Conservation (phyloP, 2,888 invertebrate genomes). For the Dicycla oo region DNA sequence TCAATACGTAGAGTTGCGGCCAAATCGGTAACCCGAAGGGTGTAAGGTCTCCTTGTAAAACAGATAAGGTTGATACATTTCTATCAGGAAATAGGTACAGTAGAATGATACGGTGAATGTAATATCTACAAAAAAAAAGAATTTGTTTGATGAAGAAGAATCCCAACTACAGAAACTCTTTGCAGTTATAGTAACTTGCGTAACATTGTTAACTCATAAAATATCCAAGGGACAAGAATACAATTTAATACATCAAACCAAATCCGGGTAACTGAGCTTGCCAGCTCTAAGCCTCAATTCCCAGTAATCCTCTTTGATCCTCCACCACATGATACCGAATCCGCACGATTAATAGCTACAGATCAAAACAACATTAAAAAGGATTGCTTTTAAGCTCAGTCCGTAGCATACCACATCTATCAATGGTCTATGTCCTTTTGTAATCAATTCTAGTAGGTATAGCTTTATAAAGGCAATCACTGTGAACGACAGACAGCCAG, state of each 20-base stretch:
- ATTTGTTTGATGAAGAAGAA: slow-evolving; percentile 16
- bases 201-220: slow-evolving; percentile 8
- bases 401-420: slow-evolving; percentile 38
- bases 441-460: slow-evolving; percentile 35
- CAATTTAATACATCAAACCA: neutral
- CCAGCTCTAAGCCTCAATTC: slow-evolving; percentile 25
- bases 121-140: neutral
- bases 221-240: slow-evolving; percentile 14
- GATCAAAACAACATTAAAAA: slow-evolving; percentile 57
- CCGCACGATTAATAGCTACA: slow-evolving; percentile 62
- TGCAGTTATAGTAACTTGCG: neutral
- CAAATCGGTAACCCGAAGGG: no score
- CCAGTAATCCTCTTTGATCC: slow-evolving; percentile 62
- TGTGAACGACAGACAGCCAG: slow-evolving; percentile 43
- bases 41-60: no score
- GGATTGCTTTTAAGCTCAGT: slow-evolving; percentile 38
- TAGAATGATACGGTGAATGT: slow-evolving; percentile 1
- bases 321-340: slow-evolving; percentile 61
- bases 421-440: slow-evolving; percentile 39
- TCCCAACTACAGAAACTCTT: neutral
- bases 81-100: neutral
- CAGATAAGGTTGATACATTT: slow-evolving; percentile 9
- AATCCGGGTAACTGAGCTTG: slow-evolving; percentile 11
- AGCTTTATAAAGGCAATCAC: slow-evolving; percentile 37
- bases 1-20: no score